Percentiles rank a stretch among this genome's conserved stretches.
phyloP scores from a whole-genome alignment of 2,888 invertebrate genomes.

The Apamea monoglypha region DNA sequence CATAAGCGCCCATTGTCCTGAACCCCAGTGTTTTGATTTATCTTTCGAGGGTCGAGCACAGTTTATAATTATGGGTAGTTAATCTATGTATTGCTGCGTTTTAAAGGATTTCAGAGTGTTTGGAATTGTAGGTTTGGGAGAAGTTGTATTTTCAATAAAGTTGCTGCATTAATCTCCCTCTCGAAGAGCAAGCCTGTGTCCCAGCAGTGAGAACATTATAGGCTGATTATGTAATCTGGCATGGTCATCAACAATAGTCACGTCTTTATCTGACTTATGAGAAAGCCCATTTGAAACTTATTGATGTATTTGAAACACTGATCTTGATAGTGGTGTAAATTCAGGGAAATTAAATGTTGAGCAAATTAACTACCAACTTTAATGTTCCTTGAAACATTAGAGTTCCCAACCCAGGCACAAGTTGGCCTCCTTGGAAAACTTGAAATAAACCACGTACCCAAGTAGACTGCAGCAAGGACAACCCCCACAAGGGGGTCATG shows the following conservation, averaged over 20 bases:
- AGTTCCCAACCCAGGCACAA: no score
- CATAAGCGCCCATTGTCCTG: conserved; percentile 53
- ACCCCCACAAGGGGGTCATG: no score
- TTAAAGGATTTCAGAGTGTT: not conserved
- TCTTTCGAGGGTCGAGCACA: conserved; percentile 38
- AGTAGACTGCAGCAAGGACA: no score
- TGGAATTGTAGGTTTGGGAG: not conserved
- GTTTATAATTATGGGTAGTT: conserved; percentile 44
- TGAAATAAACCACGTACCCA: no score
- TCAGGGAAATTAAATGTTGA: not conserved
- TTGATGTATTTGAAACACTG: not conserved
- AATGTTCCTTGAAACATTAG: no score
- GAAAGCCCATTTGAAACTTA: not conserved
- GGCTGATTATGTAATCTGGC: not conserved
- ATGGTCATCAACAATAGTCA: not conserved
- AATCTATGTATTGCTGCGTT: conserved; percentile 2
- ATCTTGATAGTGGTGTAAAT: not conserved
- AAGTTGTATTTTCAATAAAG: not conserved
- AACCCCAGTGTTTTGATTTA: conserved; percentile 60
- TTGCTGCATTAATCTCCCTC: not conserved
- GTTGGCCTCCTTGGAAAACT: no score
- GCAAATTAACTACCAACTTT: not conserved
- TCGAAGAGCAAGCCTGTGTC: no score
- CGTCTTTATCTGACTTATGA: not conserved
- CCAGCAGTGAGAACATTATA: no score